Base-by-base conservation (phyloP, 2,113 vertebrate genomes). In the Zosterops pallidus region DNA sequence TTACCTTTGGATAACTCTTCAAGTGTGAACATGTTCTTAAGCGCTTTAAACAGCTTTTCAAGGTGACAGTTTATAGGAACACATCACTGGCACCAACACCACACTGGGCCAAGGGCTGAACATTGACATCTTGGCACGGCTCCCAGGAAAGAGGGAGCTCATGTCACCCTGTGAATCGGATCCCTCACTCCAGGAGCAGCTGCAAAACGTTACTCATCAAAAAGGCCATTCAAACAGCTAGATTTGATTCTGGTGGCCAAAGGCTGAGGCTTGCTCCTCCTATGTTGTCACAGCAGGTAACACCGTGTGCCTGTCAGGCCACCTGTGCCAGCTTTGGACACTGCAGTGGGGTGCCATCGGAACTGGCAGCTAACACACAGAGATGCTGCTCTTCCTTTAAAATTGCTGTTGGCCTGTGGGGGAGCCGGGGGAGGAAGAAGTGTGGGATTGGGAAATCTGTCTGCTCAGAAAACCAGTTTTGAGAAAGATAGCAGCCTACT, bases 61-160 rank as follows among this genome's bases (percentile, higher is more conserved):
- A 83, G 60, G 50, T 33, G 82, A 62, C 52, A 83, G 71, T 12
- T 89, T 52, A 86, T 9, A 55, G 70, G 53, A 91, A 79, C 0
- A 0, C 6, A 3, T 11, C 3, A 1, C 50, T 22, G 18, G 39
- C 39, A 39, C 2, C 8, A 74, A 37, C 2, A 0, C 28, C 2
- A 6, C 0, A 0, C 39, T 5, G 49, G 50, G 60, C 62, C 9
- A 23, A 35, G 44, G 56, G 77, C 74, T 60, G 62, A 79, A 33
- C 2, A 3, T 2, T 0, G 1, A 60, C 60, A 75, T 52, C 56
- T 60, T 44, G 64, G 81, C 26, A 11, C 8, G 4, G 76, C 39
- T 89, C 80, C 70, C 4, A 1, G 84, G 31, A 71, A 55, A 25
- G 37, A 46, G 9, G 53, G 22, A 35, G 55, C 29, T 59, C 67